Conservation (phyloP, 2,113 vertebrate genomes). For the Paramisgurnus dabryanus region DNA sequence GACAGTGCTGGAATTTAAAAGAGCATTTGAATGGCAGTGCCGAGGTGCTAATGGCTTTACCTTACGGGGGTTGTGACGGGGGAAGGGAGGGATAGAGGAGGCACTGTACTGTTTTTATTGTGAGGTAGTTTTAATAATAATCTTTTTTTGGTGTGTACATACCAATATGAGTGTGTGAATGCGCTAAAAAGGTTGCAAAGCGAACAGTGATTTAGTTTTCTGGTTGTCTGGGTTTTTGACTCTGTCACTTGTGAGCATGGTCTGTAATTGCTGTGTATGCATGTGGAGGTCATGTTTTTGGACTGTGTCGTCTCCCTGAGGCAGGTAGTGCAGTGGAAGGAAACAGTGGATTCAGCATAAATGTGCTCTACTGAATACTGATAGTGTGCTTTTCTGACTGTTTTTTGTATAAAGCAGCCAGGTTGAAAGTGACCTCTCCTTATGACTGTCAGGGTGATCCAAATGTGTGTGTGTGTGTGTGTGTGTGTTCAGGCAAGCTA, state of each 20-base stretch:
- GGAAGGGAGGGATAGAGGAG: conserved; percentile 30
- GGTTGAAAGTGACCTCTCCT: conserved; percentile 29
- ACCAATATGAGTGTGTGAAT: background rate
- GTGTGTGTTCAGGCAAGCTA: conserved; percentile 38
- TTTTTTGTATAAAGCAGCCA: conserved; percentile 2
- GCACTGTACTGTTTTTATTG: conserved; percentile 25
- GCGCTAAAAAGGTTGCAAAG: background rate
- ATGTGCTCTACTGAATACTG: conserved; percentile 19
- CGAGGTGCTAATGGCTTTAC: conserved; percentile 57
- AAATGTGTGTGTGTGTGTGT: conserved; percentile 37
- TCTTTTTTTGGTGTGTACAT: background rate
- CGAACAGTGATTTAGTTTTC: background rate
- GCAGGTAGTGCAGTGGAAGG: conserved; percentile 33
- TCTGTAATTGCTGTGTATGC: background rate
- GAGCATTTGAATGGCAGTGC: background rate
- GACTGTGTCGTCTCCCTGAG: conserved; percentile 43
- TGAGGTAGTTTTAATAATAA: background rate
- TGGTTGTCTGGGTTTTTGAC: background rate
- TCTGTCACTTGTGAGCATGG: background rate
- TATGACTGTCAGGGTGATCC: conserved; percentile 6
- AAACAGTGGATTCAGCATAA: conserved; percentile 40
- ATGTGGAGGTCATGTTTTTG: conserved; percentile 20
- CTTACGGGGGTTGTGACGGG: conserved; percentile 49
- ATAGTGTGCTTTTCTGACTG: conserved; percentile 6
- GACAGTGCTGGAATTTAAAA: conserved; percentile 10